These are phyloP conservation scores for Lasioglossum villosulum DNA, from an alignment of 2,888 invertebrate genomes.

Conservation along the genomic window DNA sequence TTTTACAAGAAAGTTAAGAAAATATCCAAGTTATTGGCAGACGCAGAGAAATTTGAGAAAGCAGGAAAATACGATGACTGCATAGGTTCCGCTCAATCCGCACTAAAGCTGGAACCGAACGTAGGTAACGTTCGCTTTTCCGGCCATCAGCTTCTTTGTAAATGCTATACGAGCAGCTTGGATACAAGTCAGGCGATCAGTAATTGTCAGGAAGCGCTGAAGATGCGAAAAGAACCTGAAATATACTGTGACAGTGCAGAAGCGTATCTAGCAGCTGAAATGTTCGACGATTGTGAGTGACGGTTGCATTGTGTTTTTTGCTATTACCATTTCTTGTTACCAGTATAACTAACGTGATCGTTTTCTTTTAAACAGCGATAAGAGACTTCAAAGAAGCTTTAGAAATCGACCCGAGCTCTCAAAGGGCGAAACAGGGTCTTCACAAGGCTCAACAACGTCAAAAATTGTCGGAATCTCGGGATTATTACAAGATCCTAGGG, in stretches of 20 bases:
- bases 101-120: conserved; percentile 89
- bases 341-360: background rate
- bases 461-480: conserved; percentile 96
- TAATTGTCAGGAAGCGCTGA: conserved; percentile 92
- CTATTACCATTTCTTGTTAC: background rate
- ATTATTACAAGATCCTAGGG: conserved; percentile 98
- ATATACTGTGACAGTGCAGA: conserved; percentile 96
- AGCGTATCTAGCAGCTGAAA: conserved; percentile 94
- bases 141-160: conserved; percentile 92
- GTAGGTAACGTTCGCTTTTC: conserved; percentile 90
- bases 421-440: conserved; percentile 95
- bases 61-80: conserved; percentile 89
- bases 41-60: conserved; percentile 88
- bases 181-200: conserved; percentile 90
- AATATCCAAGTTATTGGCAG: conserved; percentile 91
- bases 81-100: conserved; percentile 88
- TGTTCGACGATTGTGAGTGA: conserved; percentile 93
- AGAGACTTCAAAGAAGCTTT: conserved; percentile 94
- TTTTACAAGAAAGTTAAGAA: conserved; percentile 98
- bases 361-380: conserved; percentile 87
- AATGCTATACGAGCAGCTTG: conserved; percentile 91
- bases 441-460: conserved; percentile 95
- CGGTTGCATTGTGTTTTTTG: background rate
- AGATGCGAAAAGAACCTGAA: conserved; percentile 90
- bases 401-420: conserved; percentile 91